A percentile compares a stretch with the other conserved stretches of the same genome.
phyloP scores from a whole-genome alignment of 2,888 invertebrate species.

The Hirtodrosophila confusa region DNA sequence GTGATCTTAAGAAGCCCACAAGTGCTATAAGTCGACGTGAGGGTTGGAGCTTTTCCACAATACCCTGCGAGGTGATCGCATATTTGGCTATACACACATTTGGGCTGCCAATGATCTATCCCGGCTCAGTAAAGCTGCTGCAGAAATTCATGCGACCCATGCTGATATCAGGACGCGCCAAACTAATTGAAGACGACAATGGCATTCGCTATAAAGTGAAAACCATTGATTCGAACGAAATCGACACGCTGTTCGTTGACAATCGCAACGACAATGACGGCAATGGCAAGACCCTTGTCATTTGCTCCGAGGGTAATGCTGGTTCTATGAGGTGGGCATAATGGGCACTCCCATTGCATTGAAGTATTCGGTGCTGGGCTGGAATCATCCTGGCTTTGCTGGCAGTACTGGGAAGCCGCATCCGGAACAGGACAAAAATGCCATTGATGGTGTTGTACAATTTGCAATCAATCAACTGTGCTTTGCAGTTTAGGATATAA shows the following conservation, averaged over 20 bases:
- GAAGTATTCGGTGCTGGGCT: conserved; percentile 96
- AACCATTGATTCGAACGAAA: conserved; percentile 91
- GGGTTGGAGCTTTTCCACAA: conserved; percentile 84
- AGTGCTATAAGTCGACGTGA: conserved; percentile 64
- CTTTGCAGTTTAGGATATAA: conserved; percentile 91
- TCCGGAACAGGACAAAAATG: conserved; percentile 94
- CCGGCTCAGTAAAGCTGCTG: conserved; percentile 91
- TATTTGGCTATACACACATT: conserved; percentile 94
- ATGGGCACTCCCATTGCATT: conserved; percentile 93
- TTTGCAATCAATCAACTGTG: conserved; percentile 93
- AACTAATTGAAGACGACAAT: conserved; percentile 89
- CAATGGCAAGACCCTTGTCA: conserved; percentile 90
- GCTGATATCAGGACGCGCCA: conserved; percentile 88
- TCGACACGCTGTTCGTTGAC: conserved; percentile 96
- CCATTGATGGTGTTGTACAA: conserved; percentile 95
- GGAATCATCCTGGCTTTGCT: conserved; percentile 99
- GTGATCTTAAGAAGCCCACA: conserved; percentile 74
- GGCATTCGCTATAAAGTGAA: conserved; percentile 91
- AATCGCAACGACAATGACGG: conserved; percentile 85
- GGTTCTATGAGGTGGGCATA: conserved; percentile 99
- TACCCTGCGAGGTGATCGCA: conserved; percentile 89
- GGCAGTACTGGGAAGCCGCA: conserved; percentile 94
- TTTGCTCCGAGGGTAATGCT: conserved; percentile 98
- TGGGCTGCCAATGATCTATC: conserved; percentile 95
- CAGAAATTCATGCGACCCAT: conserved; percentile 88